phyloP scores from a whole-genome alignment of 2,113 vertebrate species.

The Bubo scandiacus region DNA sequence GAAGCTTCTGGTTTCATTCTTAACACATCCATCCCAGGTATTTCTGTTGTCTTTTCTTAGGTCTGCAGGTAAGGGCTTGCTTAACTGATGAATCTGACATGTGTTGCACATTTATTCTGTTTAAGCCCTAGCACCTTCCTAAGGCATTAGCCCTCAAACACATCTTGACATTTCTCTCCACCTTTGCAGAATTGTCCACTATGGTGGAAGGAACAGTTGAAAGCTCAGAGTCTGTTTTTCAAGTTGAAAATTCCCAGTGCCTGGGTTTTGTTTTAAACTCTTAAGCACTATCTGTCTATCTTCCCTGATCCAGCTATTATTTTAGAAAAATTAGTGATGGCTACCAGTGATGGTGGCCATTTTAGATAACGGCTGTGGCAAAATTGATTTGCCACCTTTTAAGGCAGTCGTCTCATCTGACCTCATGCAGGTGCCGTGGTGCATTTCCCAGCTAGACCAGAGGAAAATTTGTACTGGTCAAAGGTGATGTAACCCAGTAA shows the following conservation, averaged over 20 bases:
- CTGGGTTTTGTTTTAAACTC: not conserved
- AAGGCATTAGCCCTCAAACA: not conserved
- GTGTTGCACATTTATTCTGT: not conserved
- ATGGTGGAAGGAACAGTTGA: not conserved
- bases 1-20: not conserved
- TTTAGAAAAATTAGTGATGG: not conserved
- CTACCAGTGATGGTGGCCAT: not conserved
- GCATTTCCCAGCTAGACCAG: not conserved
- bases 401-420: not conserved
- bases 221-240: not conserved
- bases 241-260: not conserved
- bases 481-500: not conserved
- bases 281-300: not conserved
- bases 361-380: not conserved
- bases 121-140: not conserved
- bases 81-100: not conserved
- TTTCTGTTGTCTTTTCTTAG: not conserved
- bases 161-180: not conserved
- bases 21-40: not conserved
- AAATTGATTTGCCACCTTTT: not conserved
- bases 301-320: not conserved
- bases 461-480: not conserved
- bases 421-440: not conserved
- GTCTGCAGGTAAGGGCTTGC: not conserved
- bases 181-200: not conserved